phyloP scores from a whole-genome alignment of 2,888 invertebrate genomes.

The Pristionchus fissidentatus region DNA sequence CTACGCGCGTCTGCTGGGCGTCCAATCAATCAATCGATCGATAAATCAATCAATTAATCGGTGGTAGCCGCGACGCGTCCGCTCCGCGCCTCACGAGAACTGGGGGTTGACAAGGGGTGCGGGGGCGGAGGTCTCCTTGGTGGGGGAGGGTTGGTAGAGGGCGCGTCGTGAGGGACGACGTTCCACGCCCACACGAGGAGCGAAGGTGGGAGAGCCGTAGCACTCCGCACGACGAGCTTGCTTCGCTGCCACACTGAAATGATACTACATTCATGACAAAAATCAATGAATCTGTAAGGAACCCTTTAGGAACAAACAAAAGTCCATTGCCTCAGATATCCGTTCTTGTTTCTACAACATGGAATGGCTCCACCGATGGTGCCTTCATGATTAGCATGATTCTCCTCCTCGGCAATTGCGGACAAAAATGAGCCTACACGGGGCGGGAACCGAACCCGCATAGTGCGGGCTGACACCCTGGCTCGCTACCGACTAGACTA shows the following conservation, averaged over 20 bases:
- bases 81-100: conserved; percentile 19
- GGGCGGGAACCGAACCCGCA: conserved; percentile 4
- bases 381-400: conserved; percentile 50
- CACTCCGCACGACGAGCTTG: neutral
- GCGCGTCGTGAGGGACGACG: conserved; percentile 37
- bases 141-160: neutral
- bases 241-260: neutral
- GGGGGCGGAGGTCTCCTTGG: neutral
- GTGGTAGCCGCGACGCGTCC: neutral
- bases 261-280: neutral
- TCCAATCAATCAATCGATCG: too few relatives aligned
- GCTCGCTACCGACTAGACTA: neutral
- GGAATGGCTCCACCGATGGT: conserved; percentile 47
- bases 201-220: neutral
- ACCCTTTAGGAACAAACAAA: neutral
- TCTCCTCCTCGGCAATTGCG: conserved; percentile 16
- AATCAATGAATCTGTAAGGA: neutral
- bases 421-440: neutral
- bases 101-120: conserved; percentile 24
- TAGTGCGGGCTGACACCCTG: neutral
- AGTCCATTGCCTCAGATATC: conserved; percentile 44
- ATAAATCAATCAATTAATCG: too few relatives aligned
- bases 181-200: neutral
- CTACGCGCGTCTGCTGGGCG: conserved; percentile 1
- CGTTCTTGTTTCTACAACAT: conserved; percentile 49